These are phyloP conservation scores for Drosophila sulfurigaster DNA, from an alignment of 1,140 invertebrate genomes.

Conservation along the genomic window DNA sequence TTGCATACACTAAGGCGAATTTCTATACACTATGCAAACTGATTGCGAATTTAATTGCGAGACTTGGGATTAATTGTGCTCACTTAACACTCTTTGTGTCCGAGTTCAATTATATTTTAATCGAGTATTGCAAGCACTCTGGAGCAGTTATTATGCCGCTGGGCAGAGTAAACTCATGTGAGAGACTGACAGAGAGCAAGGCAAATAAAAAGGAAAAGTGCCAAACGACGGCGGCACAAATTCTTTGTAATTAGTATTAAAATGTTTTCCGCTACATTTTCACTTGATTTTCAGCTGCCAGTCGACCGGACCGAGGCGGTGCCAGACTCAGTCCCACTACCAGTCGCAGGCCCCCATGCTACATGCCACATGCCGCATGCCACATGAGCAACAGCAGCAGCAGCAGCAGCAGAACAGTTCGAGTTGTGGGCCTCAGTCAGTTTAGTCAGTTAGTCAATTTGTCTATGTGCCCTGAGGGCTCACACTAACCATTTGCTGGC, in stretches of 20 bases:
- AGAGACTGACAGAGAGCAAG: neutral
- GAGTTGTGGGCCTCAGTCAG: constrained; percentile 50
- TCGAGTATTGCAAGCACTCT: neutral
- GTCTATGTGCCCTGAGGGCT: constrained; percentile 73
- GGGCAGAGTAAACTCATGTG: neutral
- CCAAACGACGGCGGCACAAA: constrained; percentile 74
- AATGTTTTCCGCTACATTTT: constrained; percentile 83
- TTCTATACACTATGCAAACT: constrained; percentile 35
- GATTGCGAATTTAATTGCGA: too few relatives aligned
- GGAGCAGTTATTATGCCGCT: neutral
- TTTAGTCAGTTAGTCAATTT: constrained; percentile 81
- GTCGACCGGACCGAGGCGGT: constrained; percentile 29
- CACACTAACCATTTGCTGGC: constrained; percentile 40
- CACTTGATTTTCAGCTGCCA: constrained; percentile 73
- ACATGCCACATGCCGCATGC: constrained; percentile 14
- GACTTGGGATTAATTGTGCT: neutral
- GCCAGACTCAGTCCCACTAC: constrained; percentile 2
- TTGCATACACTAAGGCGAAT: constrained; percentile 4
- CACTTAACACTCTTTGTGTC: neutral
- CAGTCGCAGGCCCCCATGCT: neutral
- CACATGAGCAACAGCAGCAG: neutral
- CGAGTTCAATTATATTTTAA: neutral
- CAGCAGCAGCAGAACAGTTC: constrained; percentile 13
- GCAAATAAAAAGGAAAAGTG: constrained; percentile 69
- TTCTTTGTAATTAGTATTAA: constrained; percentile 84